Evolutionary conservation across 1,140 invertebrate genomes (phyloP), one percentile per base, ranked within the genome.

Genomic region (Leptinotarsa texana): DNA sequence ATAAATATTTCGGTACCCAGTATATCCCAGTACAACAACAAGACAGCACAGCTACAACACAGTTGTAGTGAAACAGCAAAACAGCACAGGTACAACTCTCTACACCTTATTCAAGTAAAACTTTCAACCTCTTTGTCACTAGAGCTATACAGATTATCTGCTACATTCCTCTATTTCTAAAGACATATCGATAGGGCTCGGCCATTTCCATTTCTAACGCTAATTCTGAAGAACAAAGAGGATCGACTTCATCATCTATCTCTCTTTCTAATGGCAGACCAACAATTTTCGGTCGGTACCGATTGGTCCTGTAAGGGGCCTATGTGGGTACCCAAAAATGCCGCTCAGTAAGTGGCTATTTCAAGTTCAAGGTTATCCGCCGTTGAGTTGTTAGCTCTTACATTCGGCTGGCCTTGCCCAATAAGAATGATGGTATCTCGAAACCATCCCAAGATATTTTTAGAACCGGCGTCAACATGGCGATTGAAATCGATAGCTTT

Each of bases 391-490:
- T n/a, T n/a, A n/a, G 51, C 15, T 57, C 6, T 57, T 57, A 57
- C n/a, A 57, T 57, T 57, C 51, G 51, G 5, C 51, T 57, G 51
- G 51, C 17, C 17, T 57, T 57, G 51, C n/a, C 51, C 51, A 57
- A 57, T 57, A 18, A 57, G 51, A 57, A 57, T 57, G 51, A 57
- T 57, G 51, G 51, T 57, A 57, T 57, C 51, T 57, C n/a, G 13
- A 57, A 57, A 57, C 51, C 51, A 57, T 57, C 51, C 51, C 51
- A 57, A 57, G 51, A 57, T 57, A 57, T 57, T 57, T 57, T 57
- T 57, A 57, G 51, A 57, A 57, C 4, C 51, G 51, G 51, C 51
- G 51, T 57, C 51, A 57, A n/a, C 13, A 57, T 57, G 51, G 51
- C 51, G 51, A 18, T 18, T 57, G 51, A 57, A 5, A 57, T 57